phyloP scores from a whole-genome alignment of 2,888 invertebrate genomes.

The Cryptus armator region DNA sequence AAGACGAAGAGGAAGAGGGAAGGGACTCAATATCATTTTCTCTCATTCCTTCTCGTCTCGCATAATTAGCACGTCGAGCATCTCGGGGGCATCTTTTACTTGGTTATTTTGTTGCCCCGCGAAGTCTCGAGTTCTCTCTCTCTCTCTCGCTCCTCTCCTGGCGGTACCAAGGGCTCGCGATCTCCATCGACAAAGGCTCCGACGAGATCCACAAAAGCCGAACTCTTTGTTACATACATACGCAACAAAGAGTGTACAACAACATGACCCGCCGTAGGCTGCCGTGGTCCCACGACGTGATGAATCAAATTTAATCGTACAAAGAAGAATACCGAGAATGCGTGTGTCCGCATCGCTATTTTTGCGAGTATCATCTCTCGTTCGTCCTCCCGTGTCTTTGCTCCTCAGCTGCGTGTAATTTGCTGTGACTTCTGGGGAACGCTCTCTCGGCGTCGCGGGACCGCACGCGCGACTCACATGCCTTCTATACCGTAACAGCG shows the following conservation, averaged over 20 bases:
- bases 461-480: neutral
- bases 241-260: neutral
- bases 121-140: neutral
- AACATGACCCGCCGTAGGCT: neutral
- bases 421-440: constrained; percentile 16
- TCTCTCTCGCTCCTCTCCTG: too few relatives aligned
- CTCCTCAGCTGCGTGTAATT: constrained; percentile 10
- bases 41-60: constrained; percentile 55
- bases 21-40: neutral
- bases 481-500: neutral
- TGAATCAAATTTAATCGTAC: constrained; percentile 81
- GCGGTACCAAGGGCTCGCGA: neutral
- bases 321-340: constrained; percentile 73
- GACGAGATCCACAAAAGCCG: constrained; percentile 8
- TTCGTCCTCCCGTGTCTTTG: neutral
- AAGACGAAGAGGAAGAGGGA: constrained; percentile 24
- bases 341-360: constrained; percentile 64
- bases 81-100: constrained; percentile 56
- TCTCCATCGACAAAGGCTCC: constrained; percentile 10
- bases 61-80: constrained; percentile 77
- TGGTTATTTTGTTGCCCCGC: constrained; percentile 50
- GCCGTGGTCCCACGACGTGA: constrained; percentile 64
- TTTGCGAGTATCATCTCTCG: constrained; percentile 22
- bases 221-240: neutral
- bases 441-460: neutral